Base-by-base conservation (phyloP, 2,113 vertebrate species). In the Pardalotus punctatus region DNA sequence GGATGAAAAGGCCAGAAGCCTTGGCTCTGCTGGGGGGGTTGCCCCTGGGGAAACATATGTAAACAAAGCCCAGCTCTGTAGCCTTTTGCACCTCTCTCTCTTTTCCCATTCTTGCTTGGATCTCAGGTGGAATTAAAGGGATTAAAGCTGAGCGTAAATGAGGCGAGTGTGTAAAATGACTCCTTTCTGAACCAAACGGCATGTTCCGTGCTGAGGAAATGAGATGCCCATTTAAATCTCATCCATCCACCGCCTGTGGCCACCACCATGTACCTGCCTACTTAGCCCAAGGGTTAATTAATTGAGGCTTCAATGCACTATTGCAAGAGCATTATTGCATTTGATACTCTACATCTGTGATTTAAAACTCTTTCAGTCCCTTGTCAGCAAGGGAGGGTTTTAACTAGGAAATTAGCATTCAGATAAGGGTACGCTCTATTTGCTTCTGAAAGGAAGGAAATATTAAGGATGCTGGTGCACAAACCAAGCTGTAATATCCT, bases 381-480 rank as follows among this genome's bases (percentile, higher is more conserved):
- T 97, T 98, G 98, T 98, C 98, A 97, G 97, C 97, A 97, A 98
- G 98, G 99, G 98, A 99, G 98, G 99, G 98, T 98, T 98, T 99
- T 99, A 99, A 99, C 98, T 98, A 98, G 98, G 97, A 98, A 98
- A 99, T 99, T 99, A 99, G 99, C 99, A 99, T 99, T 99, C 99
- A 99, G 99, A 99, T 99, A 99, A 99, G 98, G 98, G 98, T 95
- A 96, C 96, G 96, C 97, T 98, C 98, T 98, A 98, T 98, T 98
- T 98, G 98, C 98, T 98, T 98, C 98, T 98, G 98, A 98, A 98
- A 98, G 98, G 98, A 98, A 98, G 98, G 97, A 98, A 98, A 98
- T 97, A 98, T 98, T 98, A 99, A 99, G 98, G 98, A 98, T 98
- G 98, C 98, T 97, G 95, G 98, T 95, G 97, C 95, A 97, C 97